Conservation (phyloP, 2,113 vertebrate species). For the Epinephelus moara region DNA sequence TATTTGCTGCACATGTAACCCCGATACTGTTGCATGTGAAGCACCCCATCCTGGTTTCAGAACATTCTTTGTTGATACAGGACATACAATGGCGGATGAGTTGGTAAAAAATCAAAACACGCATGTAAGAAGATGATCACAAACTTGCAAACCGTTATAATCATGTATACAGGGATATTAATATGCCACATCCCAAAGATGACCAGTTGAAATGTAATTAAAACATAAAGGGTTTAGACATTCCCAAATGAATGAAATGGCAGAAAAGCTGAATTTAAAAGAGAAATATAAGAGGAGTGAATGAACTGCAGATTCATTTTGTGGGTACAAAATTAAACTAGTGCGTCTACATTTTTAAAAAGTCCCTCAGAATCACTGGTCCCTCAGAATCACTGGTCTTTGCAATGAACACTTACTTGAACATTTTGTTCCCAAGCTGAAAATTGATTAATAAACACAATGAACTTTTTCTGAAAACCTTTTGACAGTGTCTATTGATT, state of each 20-base stretch:
- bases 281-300: background rate
- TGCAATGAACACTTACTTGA: constrained; percentile 8
- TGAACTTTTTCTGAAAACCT: background rate
- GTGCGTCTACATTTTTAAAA: background rate
- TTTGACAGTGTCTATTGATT: background rate
- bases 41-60: background rate
- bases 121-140: background rate
- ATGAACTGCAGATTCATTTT: background rate
- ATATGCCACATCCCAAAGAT: background rate
- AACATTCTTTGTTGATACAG: background rate
- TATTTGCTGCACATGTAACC: background rate
- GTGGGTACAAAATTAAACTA: background rate
- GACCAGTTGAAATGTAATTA: background rate
- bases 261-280: background rate
- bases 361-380: background rate
- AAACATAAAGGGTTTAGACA: background rate
- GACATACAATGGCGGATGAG: background rate
- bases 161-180: background rate
- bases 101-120: background rate
- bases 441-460: constrained; percentile 8
- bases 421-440: background rate
- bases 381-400: constrained; percentile 2
- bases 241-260: background rate
- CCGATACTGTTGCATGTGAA: background rate
- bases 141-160: background rate